Conservation (phyloP, 2,113 vertebrate species). For the Perca flavescens region DNA sequence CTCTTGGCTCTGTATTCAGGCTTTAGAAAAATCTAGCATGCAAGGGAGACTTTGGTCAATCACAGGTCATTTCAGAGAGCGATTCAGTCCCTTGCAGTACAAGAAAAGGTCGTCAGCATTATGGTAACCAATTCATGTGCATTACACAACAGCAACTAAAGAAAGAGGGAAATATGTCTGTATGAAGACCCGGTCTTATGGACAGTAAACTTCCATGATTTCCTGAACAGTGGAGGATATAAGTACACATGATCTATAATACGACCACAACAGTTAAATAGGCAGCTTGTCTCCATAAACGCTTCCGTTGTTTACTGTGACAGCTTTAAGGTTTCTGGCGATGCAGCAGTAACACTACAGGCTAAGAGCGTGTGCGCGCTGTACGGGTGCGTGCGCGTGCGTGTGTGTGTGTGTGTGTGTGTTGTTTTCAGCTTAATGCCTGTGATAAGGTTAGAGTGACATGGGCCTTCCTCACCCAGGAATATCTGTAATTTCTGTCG, state of each 20-base stretch:
- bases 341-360: too few species aligned
- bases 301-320: neutral
- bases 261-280: constrained; percentile 5
- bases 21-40: too few species aligned
- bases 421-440: neutral
- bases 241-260: constrained; percentile 3
- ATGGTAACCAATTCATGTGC: constrained; percentile 27
- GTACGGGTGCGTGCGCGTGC: too few species aligned
- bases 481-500: too few species aligned
- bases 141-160: constrained; percentile 40
- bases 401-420: too few species aligned
- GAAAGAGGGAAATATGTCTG: constrained; percentile 43
- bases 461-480: too few species aligned
- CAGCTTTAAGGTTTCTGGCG: too few species aligned
- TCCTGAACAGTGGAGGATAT: constrained; percentile 43
- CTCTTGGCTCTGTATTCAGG: too few species aligned
- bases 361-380: too few species aligned
- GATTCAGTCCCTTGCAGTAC: neutral
- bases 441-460: too few species aligned
- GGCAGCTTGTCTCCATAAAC: constrained; percentile 3
- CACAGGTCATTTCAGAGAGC: too few species aligned
- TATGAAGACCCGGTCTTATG: constrained; percentile 30
- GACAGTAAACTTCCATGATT: constrained; percentile 9
- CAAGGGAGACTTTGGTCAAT: too few species aligned
- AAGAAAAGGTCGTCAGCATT: constrained; percentile 45